Conservation (phyloP, 1,140 invertebrate species). For the Meloidogyne chitwoodi region DNA sequence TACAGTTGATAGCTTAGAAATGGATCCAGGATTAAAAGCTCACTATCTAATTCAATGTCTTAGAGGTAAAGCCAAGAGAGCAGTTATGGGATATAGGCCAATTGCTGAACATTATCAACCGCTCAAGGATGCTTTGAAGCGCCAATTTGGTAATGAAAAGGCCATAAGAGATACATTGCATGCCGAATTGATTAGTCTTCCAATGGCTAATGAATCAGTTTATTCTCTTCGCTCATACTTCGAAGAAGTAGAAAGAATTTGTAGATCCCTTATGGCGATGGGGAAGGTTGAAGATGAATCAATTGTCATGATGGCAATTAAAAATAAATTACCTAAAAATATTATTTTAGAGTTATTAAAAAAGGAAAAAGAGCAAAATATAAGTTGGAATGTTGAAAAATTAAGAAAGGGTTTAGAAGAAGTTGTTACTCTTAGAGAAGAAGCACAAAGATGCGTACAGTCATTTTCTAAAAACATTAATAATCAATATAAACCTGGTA, state of each 20-base stretch:
- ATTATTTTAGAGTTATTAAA: background rate
- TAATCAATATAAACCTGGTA: too few relatives aligned
- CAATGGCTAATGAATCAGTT: background rate
- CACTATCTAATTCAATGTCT: slow-evolving; percentile 1
- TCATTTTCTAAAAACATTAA: background rate
- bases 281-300: background rate
- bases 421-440: background rate
- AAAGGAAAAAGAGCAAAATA: background rate
- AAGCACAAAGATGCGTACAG: background rate
- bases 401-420: background rate
- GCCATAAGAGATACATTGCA: background rate
- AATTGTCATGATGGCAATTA: background rate
- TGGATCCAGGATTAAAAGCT: too few relatives aligned
- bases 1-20: too few relatives aligned
- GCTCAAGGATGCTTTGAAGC: background rate
- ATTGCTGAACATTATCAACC: background rate
- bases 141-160: background rate
- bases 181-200: background rate
- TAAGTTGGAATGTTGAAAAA: background rate
- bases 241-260: background rate
- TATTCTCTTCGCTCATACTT: background rate
- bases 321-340: background rate
- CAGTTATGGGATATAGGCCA: background rate
- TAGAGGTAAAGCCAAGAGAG: background rate
- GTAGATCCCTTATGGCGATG: background rate